phyloP scores from a whole-genome alignment of 23 tunicate genomes.

The Phallusia fumigata region DNA sequence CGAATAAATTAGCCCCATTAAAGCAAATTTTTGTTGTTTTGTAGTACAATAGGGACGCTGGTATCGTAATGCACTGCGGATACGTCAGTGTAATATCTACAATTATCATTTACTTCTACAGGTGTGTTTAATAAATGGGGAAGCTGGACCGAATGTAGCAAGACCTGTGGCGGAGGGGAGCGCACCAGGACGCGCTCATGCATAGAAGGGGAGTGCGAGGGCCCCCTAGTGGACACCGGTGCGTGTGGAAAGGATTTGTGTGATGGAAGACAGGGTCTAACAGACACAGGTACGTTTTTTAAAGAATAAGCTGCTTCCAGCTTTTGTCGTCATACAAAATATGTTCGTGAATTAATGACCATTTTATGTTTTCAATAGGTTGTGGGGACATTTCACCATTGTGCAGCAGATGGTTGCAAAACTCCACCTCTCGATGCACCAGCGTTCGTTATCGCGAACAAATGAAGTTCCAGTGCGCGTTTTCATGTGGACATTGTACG shows the following conservation, averaged over 20 bases:
- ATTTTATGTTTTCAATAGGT: background rate
- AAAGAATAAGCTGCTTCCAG: background rate
- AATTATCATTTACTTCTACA: background rate
- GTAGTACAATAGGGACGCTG: too few species aligned
- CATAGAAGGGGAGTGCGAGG: conserved; percentile 27
- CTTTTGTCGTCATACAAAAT: background rate
- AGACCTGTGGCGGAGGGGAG: conserved; percentile 49
- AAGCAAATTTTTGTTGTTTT: too few species aligned
- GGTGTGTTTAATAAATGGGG: conserved; percentile 45
- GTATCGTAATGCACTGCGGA: too few species aligned
- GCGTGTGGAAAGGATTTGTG: conserved; percentile 47
- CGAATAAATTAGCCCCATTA: too few species aligned
- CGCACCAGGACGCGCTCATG: conserved; percentile 47
- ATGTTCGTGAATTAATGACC: background rate
- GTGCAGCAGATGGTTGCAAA: background rate
- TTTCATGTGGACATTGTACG: conserved; percentile 40
- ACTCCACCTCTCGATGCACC: conserved; percentile 15
- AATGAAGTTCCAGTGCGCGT: conserved; percentile 29
- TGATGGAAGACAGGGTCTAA: background rate
- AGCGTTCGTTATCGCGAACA: conserved; percentile 23
- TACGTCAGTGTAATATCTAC: too few species aligned
- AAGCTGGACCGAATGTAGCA: conserved; percentile 54
- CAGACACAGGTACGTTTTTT: background rate
- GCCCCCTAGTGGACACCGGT: conserved; percentile 19
- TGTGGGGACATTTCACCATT: background rate